Percentiles rank a stretch among this genome's conserved stretches.
Conservation (phyloP, 2,888 invertebrate species). For the Biston betularia region DNA sequence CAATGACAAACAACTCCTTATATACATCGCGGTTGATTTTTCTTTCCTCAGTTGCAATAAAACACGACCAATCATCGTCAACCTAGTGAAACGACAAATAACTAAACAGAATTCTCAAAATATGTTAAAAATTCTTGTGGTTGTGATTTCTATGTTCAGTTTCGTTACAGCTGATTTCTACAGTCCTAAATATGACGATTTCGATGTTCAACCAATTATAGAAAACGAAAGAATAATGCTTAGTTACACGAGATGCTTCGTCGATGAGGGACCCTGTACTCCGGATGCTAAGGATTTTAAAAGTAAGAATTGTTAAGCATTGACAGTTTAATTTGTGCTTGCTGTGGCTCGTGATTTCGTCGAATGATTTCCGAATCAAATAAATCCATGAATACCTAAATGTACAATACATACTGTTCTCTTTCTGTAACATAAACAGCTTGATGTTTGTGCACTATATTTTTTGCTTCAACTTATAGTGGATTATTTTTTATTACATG, state of each 20-base stretch:
- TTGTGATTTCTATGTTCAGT: constrained; percentile 46
- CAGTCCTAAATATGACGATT: constrained; percentile 89
- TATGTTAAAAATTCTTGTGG: constrained; percentile 34
- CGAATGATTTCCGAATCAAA: background rate
- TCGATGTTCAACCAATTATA: constrained; percentile 89
- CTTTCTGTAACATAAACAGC: too few relatives aligned
- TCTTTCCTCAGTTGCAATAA: constrained; percentile 27
- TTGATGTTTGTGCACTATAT: too few relatives aligned
- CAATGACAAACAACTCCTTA: constrained; percentile 55
- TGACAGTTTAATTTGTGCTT: background rate
- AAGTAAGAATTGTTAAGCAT: constrained; percentile 79
- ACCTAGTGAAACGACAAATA: background rate
- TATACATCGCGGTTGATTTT: constrained; percentile 21
- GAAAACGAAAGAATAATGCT: constrained; percentile 89
- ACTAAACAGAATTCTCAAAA: background rate
- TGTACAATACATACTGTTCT: too few relatives aligned
- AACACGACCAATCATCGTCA: constrained; percentile 2
- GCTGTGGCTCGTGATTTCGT: background rate
- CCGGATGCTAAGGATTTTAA: constrained; percentile 91
- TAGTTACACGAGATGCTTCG: constrained; percentile 89
- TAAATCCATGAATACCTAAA: too few relatives aligned
- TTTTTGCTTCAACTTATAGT: too few relatives aligned
- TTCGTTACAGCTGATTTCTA: constrained; percentile 79
- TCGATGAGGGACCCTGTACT: constrained; percentile 89
- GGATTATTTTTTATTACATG: too few relatives aligned